Evolutionary conservation across 2,113 vertebrate genomes (phyloP), one percentile per base, ranked within the genome.

Genomic region (Pelmatolapia mariae): DNA sequence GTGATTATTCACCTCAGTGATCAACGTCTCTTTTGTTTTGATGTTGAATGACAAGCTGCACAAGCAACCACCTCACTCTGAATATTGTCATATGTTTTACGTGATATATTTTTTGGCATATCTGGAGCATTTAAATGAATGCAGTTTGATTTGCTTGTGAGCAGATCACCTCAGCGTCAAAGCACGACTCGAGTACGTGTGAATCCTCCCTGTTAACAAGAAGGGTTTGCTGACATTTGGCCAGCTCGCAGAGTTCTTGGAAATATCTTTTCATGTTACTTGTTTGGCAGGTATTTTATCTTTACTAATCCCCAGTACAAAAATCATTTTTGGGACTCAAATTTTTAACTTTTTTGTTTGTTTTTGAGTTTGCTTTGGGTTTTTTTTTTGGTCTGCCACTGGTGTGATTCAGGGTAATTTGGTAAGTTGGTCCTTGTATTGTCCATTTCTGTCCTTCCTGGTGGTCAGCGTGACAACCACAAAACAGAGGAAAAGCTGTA

Each of bases 21-120:
- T 73, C 66, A 45, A 3, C 71, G 2, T 76, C 22, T 76, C 8
- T 10, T 76, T 53, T 10, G 10, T 53, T 53, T 76, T 1, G 8
- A 0, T 76, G 40, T 76, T 26, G 4, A 76, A 29, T 18, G 6
- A 8, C 68, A 18, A 47, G 3, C 40, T 29, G 1, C 26, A 31
- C 26, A 50, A 50, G 43, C 24, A 78, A 19, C 71, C 71, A 3
- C 1, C 43, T 78, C 71, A 1, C 45, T 19, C 45, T 78, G 16
- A 31, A 52, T n/a, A 6, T 31, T 78, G 10, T 76, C 24, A 29
- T 11, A 12, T 36, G 59, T 38, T 66, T 66, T 66, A 66, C 3
- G 0, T n/a, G 31, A 38, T 66, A 13, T 22, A 0, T 22, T n/a
- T 63, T 66, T 66, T 29, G 43, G 16, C 16, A 12, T 1, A 50